Base-by-base conservation (phyloP, 2,113 vertebrate species). In the Anser brachyrhynchus region DNA sequence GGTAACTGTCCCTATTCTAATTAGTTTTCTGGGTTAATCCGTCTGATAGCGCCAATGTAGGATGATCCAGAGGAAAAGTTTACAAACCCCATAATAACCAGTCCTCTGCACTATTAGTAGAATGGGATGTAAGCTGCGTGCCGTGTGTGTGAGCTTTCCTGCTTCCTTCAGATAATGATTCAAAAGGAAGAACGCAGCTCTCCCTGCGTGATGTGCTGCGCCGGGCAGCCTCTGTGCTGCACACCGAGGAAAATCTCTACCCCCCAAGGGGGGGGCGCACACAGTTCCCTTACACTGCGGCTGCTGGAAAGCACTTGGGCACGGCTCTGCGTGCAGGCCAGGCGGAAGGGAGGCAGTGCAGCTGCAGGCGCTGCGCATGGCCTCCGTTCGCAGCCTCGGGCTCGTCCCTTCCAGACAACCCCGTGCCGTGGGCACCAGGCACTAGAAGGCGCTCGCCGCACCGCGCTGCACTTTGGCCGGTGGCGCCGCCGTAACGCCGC, bases 391-490 rank as follows among this genome's bases (percentile, higher is more conserved):
- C 29, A 17, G 58, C 12, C 35, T 0, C 1, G 8, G 35, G 1
- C 1, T 0, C 1, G 46, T 22, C 33, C 29, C 3, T 66, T 29
- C 16, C 11, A 3, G 5, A 4, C 0, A 17, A 29, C 33, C 39
- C 25, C 76, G 25, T 5, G 11, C 5, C 1, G 3, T 2, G 11
- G 23, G 13, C 20, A 2, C 3, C 0, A 3, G 19, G 4, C 51
- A 26, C 12, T 25, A 46, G 8, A 67, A 9, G 66, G 29, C 31
- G 6, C 19, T 15, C 58, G 18, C 33, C 12, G 33, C 6, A 2
- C 2, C 1, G 20, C 11, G 31, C 4, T 8, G 0, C 0, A 0
- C 0, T 23, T 5, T 4, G 1, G 4, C 7, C 10, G 35, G 95
- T 96, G 95, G 96, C 96, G 73, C 78, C 11, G 39, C 41, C 1